Evolutionary conservation across 2,113 vertebrate species (phyloP).

Genomic region (Neodon shergylaensis): DNA sequence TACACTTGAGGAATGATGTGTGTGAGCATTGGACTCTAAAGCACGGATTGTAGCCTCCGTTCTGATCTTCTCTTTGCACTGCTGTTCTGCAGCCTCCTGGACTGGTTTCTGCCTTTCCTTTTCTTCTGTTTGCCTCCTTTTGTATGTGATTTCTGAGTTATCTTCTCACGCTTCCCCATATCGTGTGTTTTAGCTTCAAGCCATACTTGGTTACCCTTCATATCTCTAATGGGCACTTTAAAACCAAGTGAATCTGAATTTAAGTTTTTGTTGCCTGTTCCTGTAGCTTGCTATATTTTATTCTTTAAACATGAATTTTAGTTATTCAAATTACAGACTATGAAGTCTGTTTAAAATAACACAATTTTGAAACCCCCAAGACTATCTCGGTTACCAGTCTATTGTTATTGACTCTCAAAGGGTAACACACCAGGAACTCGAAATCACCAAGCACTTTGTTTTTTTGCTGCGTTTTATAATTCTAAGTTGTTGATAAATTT

Average conservation of each 20-base stretch:
- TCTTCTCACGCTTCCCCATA: background rate
- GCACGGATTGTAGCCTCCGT: background rate
- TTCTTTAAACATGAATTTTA: background rate
- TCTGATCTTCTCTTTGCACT: background rate
- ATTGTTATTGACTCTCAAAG: background rate
- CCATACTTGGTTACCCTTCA: background rate
- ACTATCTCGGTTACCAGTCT: background rate
- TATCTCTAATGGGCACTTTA: background rate
- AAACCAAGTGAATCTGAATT: background rate
- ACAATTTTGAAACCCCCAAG: background rate
- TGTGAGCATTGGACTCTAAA: background rate
- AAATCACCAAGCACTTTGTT: background rate
- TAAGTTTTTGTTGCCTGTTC: background rate
- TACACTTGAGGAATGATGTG: background rate
- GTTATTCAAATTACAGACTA: background rate
- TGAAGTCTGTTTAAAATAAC: background rate
- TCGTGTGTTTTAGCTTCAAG: too few species aligned
- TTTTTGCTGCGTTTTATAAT: background rate
- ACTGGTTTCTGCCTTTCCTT: background rate
- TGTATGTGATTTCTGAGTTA: background rate
- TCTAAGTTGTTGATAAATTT: background rate
- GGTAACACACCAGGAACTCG: background rate
- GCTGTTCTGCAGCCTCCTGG: background rate
- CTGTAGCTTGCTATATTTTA: background rate
- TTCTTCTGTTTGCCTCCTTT: background rate